A percentile compares a stretch with the other conserved stretches of the same genome.
Evolutionary conservation across 2,888 invertebrate species (phyloP).

Genomic region (Calliphora vomitoria): DNA sequence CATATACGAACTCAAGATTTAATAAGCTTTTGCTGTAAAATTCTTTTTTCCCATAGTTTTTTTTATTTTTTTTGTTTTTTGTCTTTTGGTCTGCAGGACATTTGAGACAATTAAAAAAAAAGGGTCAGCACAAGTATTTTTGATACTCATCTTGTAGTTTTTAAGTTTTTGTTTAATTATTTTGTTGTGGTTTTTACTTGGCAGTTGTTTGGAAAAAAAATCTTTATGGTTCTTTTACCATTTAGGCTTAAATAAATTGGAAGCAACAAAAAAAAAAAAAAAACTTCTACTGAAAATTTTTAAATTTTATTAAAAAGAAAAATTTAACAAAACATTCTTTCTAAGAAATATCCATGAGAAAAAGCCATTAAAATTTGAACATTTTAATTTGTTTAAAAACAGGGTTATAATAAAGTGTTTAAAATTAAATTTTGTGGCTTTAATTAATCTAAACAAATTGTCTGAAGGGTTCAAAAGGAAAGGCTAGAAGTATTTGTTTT

Average conservation of each 20-base stretch:
- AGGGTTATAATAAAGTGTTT: constrained; percentile 28
- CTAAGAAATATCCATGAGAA: neutral
- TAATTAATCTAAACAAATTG: constrained; percentile 12
- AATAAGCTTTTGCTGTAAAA: neutral
- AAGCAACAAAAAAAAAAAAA: neutral
- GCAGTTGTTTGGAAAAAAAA: constrained; percentile 28
- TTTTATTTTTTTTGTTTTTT: neutral
- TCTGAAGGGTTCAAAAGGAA: neutral
- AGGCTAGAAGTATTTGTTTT: no score
- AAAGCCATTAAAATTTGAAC: constrained; percentile 32
- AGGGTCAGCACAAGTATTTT: constrained; percentile 41
- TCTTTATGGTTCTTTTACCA: constrained; percentile 49
- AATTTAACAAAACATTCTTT: constrained; percentile 8
- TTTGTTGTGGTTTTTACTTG: constrained; percentile 59
- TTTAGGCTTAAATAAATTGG: constrained; percentile 39
- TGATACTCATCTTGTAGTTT: constrained; percentile 31
- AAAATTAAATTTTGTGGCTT: constrained; percentile 61
- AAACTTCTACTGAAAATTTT: constrained; percentile 16
- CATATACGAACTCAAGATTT: neutral
- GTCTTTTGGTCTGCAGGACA: neutral
- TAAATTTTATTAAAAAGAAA: constrained; percentile 10
- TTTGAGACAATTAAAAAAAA: constrained; percentile 35
- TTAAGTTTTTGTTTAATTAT: constrained; percentile 62
- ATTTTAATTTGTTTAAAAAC: constrained; percentile 49
- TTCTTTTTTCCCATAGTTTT: constrained; percentile 11